Evolutionary conservation across 2,888 invertebrate species (phyloP).

Genomic region (Ophion ellenae): DNA sequence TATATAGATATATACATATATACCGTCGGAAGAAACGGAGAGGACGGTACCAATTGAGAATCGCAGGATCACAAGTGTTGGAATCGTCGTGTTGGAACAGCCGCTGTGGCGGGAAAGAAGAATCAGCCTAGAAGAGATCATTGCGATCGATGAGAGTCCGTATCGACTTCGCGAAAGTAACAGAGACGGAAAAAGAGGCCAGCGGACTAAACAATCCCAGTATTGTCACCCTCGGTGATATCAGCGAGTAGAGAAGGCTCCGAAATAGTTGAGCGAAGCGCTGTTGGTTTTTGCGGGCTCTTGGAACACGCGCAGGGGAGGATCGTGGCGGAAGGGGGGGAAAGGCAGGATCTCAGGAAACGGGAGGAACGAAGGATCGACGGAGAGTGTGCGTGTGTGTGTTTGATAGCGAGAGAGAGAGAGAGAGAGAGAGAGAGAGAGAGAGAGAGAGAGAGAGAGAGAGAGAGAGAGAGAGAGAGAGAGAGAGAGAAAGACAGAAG

Average conservation of each 20-base stretch:
- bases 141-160: not conserved
- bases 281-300: slow-evolving; percentile 16
- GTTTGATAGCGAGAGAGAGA: not conserved
- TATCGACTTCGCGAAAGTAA: slow-evolving; percentile 1
- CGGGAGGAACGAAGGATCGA: not conserved
- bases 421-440: not conserved
- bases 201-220: not conserved
- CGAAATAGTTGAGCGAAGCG: slow-evolving; percentile 21
- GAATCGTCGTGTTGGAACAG: slow-evolving; percentile 42
- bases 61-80: slow-evolving; percentile 11
- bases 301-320: slow-evolving; percentile 19
- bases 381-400: not conserved
- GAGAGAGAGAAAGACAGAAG: slow-evolving; percentile 24
- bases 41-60: not conserved
- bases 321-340: slow-evolving; percentile 16
- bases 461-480: not conserved
- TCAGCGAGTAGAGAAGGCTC: slow-evolving; percentile 3
- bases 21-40: not conserved
- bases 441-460: not conserved
- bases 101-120: slow-evolving; percentile 50
- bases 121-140: not conserved
- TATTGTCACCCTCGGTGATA: slow-evolving; percentile 21
- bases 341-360: not conserved
- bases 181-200: slow-evolving; percentile 23
- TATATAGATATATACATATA: not conserved